Conservation (phyloP, 2,797 vertebrate genomes). For the Sebastiscus albofasciatus region DNA sequence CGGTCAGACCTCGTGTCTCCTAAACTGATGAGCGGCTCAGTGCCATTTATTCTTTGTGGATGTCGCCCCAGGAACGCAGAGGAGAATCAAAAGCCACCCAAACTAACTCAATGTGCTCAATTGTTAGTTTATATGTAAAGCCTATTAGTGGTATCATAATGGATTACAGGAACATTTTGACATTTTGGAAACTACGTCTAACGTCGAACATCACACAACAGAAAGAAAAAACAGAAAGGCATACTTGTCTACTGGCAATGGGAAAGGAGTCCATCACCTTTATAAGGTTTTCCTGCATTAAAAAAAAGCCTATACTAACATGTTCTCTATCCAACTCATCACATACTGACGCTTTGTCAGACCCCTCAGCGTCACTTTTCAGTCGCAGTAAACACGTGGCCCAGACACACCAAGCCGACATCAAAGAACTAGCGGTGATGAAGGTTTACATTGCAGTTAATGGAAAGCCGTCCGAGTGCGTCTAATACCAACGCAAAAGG, state of each 20-base stretch:
- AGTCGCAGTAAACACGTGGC: neutral
- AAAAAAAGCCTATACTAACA: too few species aligned
- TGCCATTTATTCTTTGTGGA: constrained; percentile 45
- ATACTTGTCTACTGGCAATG: neutral
- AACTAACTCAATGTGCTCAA: constrained; percentile 4
- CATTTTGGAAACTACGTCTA: neutral
- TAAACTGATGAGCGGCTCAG: constrained; percentile 51
- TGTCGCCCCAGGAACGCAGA: constrained; percentile 8
- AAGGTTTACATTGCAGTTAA: too few species aligned
- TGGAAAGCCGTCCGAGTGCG: too few species aligned
- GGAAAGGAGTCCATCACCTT: too few species aligned
- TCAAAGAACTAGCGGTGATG: too few species aligned
- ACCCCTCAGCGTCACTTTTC: neutral
- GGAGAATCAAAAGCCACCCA: constrained; percentile 4
- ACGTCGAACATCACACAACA: neutral
- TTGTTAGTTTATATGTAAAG: constrained; percentile 15
- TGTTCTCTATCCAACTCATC: neutral
- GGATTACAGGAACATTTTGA: neutral
- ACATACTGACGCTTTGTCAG: neutral
- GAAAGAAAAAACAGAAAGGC: neutral
- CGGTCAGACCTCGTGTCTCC: constrained; percentile 76
- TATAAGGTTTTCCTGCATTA: too few species aligned
- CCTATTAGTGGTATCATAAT: neutral
- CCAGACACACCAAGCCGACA: neutral
- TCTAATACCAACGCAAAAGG: too few species aligned